Percentiles rank a stretch among this genome's conserved stretches.
These are phyloP conservation scores for Pygmarrhopalites habei DNA, from an alignment of 1,140 invertebrate species.

Conservation along the genomic window DNA sequence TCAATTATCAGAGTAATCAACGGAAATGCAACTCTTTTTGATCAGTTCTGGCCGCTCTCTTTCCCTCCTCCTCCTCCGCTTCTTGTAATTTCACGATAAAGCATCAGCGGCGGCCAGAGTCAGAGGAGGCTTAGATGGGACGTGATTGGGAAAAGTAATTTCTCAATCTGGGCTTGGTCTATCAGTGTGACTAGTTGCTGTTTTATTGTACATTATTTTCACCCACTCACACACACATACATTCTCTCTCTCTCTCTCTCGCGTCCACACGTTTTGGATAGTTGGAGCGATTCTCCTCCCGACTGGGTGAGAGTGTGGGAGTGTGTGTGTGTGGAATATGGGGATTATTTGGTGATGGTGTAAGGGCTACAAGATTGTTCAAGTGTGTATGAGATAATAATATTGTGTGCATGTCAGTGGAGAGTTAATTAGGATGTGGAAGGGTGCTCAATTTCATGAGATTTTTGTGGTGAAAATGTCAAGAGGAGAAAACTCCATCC, in stretches of 20 bases:
- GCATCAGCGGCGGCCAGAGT: slow-evolving; percentile 31
- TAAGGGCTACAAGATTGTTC: slow-evolving; percentile 3
- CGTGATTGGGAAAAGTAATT: slow-evolving; percentile 37
- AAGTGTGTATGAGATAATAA: slow-evolving; percentile 25
- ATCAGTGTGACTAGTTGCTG: slow-evolving; percentile 12
- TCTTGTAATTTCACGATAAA: slow-evolving; percentile 43
- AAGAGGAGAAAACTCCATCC: slow-evolving; percentile 1
- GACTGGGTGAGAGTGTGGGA: neutral
- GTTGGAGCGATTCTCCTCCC: neutral
- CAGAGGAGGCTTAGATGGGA: slow-evolving; percentile 29
- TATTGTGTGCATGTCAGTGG: slow-evolving; percentile 29
- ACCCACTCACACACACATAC: neutral
- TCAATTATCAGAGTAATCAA: slow-evolving; percentile 40
- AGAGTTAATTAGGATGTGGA: neutral
- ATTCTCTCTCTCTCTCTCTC: neutral
- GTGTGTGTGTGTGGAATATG: neutral
- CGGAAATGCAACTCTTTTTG: slow-evolving; percentile 37
- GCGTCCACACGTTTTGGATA: no score
- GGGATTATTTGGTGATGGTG: neutral
- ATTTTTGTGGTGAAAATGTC: slow-evolving; percentile 27
- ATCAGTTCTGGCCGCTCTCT: slow-evolving; percentile 31
- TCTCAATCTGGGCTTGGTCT: slow-evolving; percentile 29
- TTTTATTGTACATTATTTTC: neutral
- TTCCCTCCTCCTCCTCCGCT: slow-evolving; percentile 2
- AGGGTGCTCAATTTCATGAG: slow-evolving; percentile 24